A percentile compares a stretch with the other conserved stretches of the same genome.
Conservation (phyloP, 1,140 invertebrate genomes). For the Aleiodes sp. region DNA sequence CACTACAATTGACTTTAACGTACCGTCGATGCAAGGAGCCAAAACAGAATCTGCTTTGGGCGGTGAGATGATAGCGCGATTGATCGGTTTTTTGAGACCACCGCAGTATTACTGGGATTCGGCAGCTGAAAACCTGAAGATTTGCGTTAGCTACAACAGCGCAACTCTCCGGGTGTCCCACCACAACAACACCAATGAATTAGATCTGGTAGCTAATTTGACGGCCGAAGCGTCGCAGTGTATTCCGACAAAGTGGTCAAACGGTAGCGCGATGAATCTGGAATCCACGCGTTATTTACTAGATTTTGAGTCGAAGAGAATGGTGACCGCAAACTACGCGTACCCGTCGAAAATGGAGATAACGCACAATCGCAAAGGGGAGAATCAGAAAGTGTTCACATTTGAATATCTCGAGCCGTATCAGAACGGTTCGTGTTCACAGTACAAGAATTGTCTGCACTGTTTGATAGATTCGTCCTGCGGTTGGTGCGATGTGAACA, state of each 20-base stretch:
- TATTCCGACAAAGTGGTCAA: constrained; percentile 65
- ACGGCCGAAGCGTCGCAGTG: constrained; percentile 75
- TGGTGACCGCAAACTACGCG: constrained; percentile 63
- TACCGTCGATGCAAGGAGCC: constrained; percentile 69
- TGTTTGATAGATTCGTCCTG: constrained; percentile 90
- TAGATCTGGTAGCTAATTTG: constrained; percentile 72
- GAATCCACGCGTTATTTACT: constrained; percentile 72
- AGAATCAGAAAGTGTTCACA: constrained; percentile 83
- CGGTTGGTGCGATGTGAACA: constrained; percentile 86
- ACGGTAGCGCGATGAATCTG: constrained; percentile 67
- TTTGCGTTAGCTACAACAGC: constrained; percentile 78
- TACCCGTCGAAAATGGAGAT: constrained; percentile 83
- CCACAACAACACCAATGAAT: constrained; percentile 50
- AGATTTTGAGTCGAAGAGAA: constrained; percentile 75
- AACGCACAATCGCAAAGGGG: constrained; percentile 75
- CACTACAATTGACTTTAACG: constrained; percentile 81
- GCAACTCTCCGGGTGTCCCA: constrained; percentile 68
- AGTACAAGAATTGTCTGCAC: constrained; percentile 85
- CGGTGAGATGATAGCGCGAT: constrained; percentile 77
- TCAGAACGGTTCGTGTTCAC: constrained; percentile 78
- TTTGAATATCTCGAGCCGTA: constrained; percentile 91
- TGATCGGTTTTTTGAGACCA: constrained; percentile 84
- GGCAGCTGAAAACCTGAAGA: constrained; percentile 73
- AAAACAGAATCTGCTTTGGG: constrained; percentile 74
- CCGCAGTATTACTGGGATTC: constrained; percentile 74